Conservation (phyloP, 2,113 vertebrate genomes). For the Sclerurus mexicanus region DNA sequence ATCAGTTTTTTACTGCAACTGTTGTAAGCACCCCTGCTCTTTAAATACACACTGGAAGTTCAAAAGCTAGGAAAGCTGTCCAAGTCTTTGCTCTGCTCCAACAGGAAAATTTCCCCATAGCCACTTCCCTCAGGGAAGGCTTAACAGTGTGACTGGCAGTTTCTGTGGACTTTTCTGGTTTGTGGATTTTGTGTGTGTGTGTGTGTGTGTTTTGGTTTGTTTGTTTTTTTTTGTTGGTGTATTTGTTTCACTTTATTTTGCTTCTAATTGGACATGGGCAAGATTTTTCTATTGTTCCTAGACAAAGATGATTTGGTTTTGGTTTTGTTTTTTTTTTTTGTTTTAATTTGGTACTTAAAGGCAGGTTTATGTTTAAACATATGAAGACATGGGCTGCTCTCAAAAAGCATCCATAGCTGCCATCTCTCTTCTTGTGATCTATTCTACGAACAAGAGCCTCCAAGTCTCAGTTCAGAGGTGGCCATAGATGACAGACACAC, state of each 20-base stretch:
- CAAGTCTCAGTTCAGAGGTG: background rate
- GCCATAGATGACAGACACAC: background rate
- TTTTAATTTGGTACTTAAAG: background rate
- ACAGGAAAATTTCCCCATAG: background rate
- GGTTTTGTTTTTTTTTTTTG: no score
- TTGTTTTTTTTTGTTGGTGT: background rate
- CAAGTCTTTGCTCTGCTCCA: background rate
- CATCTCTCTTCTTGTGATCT: background rate
- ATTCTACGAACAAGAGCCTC: background rate
- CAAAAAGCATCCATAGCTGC: background rate
- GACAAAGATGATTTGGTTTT: background rate
- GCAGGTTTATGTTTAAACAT: background rate
- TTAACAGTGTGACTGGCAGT: background rate
- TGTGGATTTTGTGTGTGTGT: no score
- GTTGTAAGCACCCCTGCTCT: background rate
- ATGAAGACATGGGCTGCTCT: background rate
- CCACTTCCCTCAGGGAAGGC: background rate
- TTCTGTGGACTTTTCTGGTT: background rate
- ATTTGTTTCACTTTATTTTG: background rate
- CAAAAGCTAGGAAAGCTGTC: background rate
- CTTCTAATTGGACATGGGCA: background rate
- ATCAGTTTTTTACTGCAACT: background rate
- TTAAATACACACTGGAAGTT: background rate
- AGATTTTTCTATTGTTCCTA: constrained; percentile 5
- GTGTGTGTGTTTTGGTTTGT: no score